Evolutionary conservation across 2,113 vertebrate species (phyloP), one percentile per base, ranked within the genome.

Genomic region (Etheostoma cragini): DNA sequence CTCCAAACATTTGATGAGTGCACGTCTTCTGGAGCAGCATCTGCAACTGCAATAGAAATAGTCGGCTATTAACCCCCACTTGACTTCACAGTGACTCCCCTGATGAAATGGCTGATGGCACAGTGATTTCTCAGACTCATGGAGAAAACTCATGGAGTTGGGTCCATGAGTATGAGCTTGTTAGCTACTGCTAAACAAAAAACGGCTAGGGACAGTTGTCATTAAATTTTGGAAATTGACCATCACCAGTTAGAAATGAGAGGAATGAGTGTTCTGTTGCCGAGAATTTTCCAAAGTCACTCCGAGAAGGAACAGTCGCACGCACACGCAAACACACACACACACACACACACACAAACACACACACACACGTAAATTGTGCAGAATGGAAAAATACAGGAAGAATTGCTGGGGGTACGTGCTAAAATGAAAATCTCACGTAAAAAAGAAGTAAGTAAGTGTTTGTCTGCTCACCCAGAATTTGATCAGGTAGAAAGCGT

Each of bases 401-500:
- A 3, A 47, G n/a, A 62, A 53, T 15, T 2, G 35, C 8, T 10
- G 8, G 15, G 8, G 16, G 12, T 54, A 12, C 6, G 3, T 63
- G 1, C 49, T 47, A 15, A 65, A 49, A 50, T 50, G 17, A 50
- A 5, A 50, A 50, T 19, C 38, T 26, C 3, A 14, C 0, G 6
- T 57, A 26, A n/a, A 53, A 42, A 52, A 15, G 47, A 61, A 47
- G 21, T n/a, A 0, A 3, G 16, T 1, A 6, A 19, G 11, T 30
- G 47, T 35, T 1, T 56, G 56, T 49, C 33, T 46, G 94, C 97
- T 98, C 90, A 99, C 98, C 98, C 98, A 99, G 95, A 99, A 99
- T 86, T 99, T 99, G 65, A 99, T 97, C 10, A 99, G 96, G 96
- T 98, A 99, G 95, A 99, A 99, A 62, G 98, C 96, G 12, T 98